phyloP scores from a whole-genome alignment of 2,888 invertebrate species.

The Euclidia mi region DNA sequence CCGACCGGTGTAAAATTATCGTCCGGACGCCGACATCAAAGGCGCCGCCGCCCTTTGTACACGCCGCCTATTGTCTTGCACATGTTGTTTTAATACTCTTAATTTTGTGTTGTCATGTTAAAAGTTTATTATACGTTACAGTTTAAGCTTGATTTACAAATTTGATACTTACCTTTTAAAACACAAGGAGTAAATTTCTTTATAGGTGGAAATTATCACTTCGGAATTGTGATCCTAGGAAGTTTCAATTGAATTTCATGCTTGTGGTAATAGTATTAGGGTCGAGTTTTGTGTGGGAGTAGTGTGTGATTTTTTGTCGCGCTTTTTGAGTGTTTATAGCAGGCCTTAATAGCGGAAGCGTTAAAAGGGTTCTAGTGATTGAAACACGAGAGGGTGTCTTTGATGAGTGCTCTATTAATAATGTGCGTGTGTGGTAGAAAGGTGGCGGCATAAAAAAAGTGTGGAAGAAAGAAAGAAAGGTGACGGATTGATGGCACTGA shows the following conservation, averaged over 20 bases:
- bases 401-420: slow-evolving; percentile 63
- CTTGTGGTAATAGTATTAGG: neutral
- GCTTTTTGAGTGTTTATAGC: slow-evolving; percentile 52
- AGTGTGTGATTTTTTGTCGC: slow-evolving; percentile 36
- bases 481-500: no score
- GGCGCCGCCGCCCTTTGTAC: slow-evolving; percentile 77
- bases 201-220: slow-evolving; percentile 21
- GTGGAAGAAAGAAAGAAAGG: neutral
- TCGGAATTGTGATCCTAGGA: slow-evolving; percentile 4
- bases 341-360: slow-evolving; percentile 77
- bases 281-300: slow-evolving; percentile 18
- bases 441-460: no score
- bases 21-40: slow-evolving; percentile 75
- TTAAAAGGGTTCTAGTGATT: slow-evolving; percentile 74
- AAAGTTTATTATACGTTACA: slow-evolving; percentile 78
- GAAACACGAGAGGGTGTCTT: slow-evolving; percentile 64
- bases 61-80: slow-evolving; percentile 85
- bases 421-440: slow-evolving; percentile 34
- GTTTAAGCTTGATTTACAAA: slow-evolving; percentile 29
- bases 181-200: slow-evolving; percentile 26
- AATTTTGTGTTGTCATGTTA: slow-evolving; percentile 87
- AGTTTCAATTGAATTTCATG: neutral
- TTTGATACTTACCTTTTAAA: slow-evolving; percentile 50
- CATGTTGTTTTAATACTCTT: slow-evolving; percentile 84
- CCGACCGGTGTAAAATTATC: slow-evolving; percentile 80